Conservation (phyloP, 2,888 invertebrate genomes). For the Orthosia cruda region DNA sequence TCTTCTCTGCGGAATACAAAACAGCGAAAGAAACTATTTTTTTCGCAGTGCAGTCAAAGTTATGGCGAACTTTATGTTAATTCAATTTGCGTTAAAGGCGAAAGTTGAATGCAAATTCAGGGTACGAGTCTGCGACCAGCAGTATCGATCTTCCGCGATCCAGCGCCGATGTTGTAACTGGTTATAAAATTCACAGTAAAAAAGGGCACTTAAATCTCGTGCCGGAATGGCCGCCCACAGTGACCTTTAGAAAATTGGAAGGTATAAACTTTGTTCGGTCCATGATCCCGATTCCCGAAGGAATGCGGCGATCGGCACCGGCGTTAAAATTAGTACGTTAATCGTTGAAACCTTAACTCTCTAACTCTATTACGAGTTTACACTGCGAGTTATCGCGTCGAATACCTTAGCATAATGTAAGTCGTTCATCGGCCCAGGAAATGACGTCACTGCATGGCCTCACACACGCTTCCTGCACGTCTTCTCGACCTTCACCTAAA, state of each 20-base stretch:
- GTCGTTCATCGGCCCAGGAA: slow-evolving; percentile 85
- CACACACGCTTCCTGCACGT: slow-evolving; percentile 82
- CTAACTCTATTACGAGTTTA: slow-evolving; percentile 78
- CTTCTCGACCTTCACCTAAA: slow-evolving; percentile 88
- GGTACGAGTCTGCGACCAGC: slow-evolving; percentile 62
- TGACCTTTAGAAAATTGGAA: slow-evolving; percentile 59
- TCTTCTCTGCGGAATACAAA: slow-evolving; percentile 55
- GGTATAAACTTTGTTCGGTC: slow-evolving; percentile 59
- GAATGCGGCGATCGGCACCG: slow-evolving; percentile 67
- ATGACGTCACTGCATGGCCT: slow-evolving; percentile 84
- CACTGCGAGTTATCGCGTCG: slow-evolving; percentile 79
- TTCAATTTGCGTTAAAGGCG: slow-evolving; percentile 65
- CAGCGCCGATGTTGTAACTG: slow-evolving; percentile 61
- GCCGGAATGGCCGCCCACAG: slow-evolving; percentile 49
- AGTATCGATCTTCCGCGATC: slow-evolving; percentile 73
- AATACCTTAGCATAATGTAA: slow-evolving; percentile 77
- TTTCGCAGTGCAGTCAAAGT: slow-evolving; percentile 66
- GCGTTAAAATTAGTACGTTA: slow-evolving; percentile 75
- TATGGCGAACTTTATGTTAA: slow-evolving; percentile 69
- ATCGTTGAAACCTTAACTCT: slow-evolving; percentile 75
- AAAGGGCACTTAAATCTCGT: slow-evolving; percentile 50
- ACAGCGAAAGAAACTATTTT: slow-evolving; percentile 55
- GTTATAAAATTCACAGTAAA: slow-evolving; percentile 71
- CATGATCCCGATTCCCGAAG: slow-evolving; percentile 64
- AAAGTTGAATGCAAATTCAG: slow-evolving; percentile 64